Evolutionary conservation across 2,113 vertebrate genomes (phyloP), one percentile per base, ranked within the genome.

Genomic region (Trematomus loennbergii): DNA sequence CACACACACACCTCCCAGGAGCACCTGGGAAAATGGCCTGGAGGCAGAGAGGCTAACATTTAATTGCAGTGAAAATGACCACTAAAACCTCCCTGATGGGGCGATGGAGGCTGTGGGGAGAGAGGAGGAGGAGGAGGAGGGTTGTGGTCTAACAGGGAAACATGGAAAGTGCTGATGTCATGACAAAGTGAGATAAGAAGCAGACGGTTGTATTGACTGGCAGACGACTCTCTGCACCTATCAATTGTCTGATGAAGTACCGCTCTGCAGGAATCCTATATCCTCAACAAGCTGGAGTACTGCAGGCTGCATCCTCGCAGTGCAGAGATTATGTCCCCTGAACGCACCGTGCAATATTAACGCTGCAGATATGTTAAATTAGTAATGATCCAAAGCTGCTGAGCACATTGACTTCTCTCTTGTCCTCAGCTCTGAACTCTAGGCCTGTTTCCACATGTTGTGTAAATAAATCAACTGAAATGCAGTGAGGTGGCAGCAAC

Each of bases 31-130:
- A 79, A 72, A 88, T 78, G 83, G 82, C 88, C 85, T 79, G 79
- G 72, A 80, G 91, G 81, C 90, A 88, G 81, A 79, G 79, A 83
- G 81, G 82, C 88, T 91, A 88, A 88, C 85, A 71, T 90, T 90
- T 93, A 93, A 91, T 93, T 90, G 89, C 88, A 63, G 43, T 74
- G 66, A 88, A 92, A 92, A 92, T 85, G 86, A 75, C 73, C 1
- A 10, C 68, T 90, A 91, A 92, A 87, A 84, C 80, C 78, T 79
- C 87, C 75, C 78, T 64, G 53, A 85, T 85, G 87, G 81, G 33
- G 29, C 65, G 79, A 76, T 36, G 72, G 75, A 6, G 67, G 78
- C 71, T 64, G 87, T 4, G 25, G 46, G 78, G 60, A 22, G 75
- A 6, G 78, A 73, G 67, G 87, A 29, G 29, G 73, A 84, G 81